Conservation (phyloP, 2,113 vertebrate genomes). For the Genyomyrus donnyi region DNA sequence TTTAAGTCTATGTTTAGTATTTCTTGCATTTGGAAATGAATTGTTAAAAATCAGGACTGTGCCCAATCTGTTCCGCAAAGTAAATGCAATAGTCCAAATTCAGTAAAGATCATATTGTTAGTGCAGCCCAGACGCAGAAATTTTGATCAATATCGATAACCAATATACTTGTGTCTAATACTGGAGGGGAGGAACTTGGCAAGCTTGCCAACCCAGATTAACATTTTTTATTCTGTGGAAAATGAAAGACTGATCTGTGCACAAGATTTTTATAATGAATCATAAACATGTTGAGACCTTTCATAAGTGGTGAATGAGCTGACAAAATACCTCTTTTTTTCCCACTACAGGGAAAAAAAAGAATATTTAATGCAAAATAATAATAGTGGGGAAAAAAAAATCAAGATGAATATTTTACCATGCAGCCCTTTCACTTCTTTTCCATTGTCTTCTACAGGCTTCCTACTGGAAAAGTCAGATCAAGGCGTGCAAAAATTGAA, state of each 20-base stretch:
- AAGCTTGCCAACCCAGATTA: not conserved
- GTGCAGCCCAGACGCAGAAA: not conserved
- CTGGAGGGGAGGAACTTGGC: not conserved
- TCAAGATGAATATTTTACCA: not conserved
- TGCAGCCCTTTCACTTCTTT: not conserved
- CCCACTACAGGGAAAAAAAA: not conserved
- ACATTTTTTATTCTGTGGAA: not conserved
- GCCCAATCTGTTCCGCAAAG: not conserved
- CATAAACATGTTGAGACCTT: not conserved
- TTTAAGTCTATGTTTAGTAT: not conserved
- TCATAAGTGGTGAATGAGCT: not conserved
- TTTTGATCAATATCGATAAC: not conserved
- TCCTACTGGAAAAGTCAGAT: not conserved
- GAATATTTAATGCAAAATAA: not conserved
- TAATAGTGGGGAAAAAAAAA: not conserved
- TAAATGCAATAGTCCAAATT: not conserved
- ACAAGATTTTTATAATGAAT: not conserved
- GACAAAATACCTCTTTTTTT: not conserved
- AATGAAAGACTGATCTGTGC: not conserved
- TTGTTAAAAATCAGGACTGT: not conserved
- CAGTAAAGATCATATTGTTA: not conserved
- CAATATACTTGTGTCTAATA: not conserved
- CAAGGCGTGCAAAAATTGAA: not conserved
- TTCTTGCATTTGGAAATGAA: not conserved
- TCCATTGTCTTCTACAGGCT: not conserved